These are phyloP conservation scores for Drepana arcuata DNA, from an alignment of 1,140 invertebrate genomes.

Conservation along the genomic window DNA sequence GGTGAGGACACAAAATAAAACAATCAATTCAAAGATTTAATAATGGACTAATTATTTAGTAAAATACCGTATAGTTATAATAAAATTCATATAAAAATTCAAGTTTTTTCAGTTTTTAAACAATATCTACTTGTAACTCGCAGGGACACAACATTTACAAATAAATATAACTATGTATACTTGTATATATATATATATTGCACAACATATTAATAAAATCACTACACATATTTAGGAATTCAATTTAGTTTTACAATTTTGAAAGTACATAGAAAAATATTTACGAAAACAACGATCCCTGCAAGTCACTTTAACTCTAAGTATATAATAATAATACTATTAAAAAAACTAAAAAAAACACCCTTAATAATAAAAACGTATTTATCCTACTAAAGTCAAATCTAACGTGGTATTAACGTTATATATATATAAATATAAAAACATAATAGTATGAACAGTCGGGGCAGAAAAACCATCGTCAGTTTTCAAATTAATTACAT, in stretches of 20 bases:
- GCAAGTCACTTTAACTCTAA: too few species aligned
- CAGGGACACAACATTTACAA: too few species aligned
- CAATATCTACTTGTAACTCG: slow-evolving; percentile 50
- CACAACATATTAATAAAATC: too few species aligned
- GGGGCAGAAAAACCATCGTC: too few species aligned
- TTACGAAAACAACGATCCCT: too few species aligned
- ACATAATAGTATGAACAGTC: too few species aligned
- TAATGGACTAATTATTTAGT: slow-evolving; percentile 71
- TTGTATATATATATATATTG: too few species aligned
- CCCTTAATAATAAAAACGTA: slow-evolving; percentile 46
- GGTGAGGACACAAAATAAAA: slow-evolving; percentile 43
- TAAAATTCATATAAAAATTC: slow-evolving; percentile 71
- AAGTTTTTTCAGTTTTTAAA: slow-evolving; percentile 63
- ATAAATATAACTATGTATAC: too few species aligned
- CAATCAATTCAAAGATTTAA: slow-evolving; percentile 59
- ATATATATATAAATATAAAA: slow-evolving; percentile 19
- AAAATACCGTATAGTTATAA: slow-evolving; percentile 69
- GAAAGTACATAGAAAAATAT: too few species aligned
- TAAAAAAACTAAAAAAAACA: slow-evolving; percentile 62
- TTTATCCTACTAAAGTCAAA: slow-evolving; percentile 22
- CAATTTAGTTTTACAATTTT: too few species aligned
- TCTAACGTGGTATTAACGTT: slow-evolving; percentile 23
- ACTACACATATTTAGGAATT: too few species aligned
- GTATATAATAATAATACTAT: slow-evolving; percentile 62
- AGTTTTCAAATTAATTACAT: too few species aligned